Conservation (phyloP, 1,140 invertebrate genomes). For the Dolichoris vasculosae region DNA sequence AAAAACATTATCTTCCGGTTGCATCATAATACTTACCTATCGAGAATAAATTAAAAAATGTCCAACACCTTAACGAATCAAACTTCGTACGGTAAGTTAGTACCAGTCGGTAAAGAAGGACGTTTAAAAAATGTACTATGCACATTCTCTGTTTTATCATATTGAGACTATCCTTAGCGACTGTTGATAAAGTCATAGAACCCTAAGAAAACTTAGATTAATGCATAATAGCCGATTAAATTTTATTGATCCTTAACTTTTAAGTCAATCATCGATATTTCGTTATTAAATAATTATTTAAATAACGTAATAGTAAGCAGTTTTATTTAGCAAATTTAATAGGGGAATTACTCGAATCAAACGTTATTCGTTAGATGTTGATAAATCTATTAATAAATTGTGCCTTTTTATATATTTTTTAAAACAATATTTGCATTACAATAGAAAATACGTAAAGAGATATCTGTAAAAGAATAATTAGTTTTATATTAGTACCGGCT, state of each 20-base stretch:
- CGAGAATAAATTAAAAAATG: not conserved
- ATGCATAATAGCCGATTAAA: too few relatives aligned
- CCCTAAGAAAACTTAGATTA: too few relatives aligned
- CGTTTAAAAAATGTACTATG: not conserved
- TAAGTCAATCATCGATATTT: too few relatives aligned
- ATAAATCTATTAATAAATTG: too few relatives aligned
- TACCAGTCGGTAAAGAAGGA: constrained; percentile 23
- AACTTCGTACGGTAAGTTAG: not conserved
- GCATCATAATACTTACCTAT: not conserved
- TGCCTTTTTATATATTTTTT: too few relatives aligned
- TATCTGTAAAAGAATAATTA: not conserved
- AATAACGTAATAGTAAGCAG: too few relatives aligned
- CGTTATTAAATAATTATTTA: too few relatives aligned
- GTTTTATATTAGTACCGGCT: not conserved
- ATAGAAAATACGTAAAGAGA: not conserved
- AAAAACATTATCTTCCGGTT: not conserved
- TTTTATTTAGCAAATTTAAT: too few relatives aligned
- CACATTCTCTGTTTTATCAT: not conserved
- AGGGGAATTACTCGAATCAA: too few relatives aligned
- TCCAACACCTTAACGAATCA: too few relatives aligned
- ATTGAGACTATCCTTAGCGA: not conserved
- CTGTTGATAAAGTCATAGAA: not conserved
- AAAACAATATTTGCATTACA: not conserved
- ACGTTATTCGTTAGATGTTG: too few relatives aligned
- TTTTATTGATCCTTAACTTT: too few relatives aligned